A percentile compares a stretch with the other conserved stretches of the same genome.
Evolutionary conservation across 2,113 vertebrate species (phyloP).

Genomic region (Pseudolaguvia tuberculata): DNA sequence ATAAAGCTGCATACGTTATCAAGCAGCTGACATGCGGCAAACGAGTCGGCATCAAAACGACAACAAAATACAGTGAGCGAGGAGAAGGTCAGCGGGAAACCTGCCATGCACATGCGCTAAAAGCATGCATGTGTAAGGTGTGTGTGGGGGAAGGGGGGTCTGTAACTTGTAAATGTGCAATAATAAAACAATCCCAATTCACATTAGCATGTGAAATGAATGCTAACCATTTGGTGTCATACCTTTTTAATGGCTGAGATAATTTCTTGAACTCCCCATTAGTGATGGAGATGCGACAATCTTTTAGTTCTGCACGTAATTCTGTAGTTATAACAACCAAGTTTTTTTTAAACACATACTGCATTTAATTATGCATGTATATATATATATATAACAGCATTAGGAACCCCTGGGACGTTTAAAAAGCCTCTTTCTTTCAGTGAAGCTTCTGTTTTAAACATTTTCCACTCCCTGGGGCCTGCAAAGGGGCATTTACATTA

Average conservation of each 20-base stretch:
- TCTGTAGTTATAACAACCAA: neutral
- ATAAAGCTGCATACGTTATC: constrained; percentile 38
- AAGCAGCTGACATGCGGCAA: constrained; percentile 35
- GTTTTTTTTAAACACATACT: constrained; percentile 9
- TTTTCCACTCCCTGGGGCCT: neutral
- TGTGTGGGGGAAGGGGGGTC: no score
- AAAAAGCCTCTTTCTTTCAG: constrained; percentile 6
- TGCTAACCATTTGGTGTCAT: constrained; percentile 14
- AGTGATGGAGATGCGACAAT: constrained; percentile 8
- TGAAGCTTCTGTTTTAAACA: constrained; percentile 22
- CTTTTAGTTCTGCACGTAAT: constrained; percentile 6
- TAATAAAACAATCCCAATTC: constrained; percentile 13
- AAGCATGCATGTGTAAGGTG: no score
- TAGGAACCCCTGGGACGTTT: neutral
- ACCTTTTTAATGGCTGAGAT: constrained; percentile 25
- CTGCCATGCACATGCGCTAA: neutral
- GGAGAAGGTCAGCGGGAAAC: constrained; percentile 35
- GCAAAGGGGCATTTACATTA: constrained; percentile 18
- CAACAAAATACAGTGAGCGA: constrained; percentile 20
- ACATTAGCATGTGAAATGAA: constrained; percentile 19
- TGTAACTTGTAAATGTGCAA: neutral
- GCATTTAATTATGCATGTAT: constrained; percentile 37
- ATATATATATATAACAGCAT: constrained; percentile 10
- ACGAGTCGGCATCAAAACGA: constrained; percentile 21
- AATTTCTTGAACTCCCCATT: constrained; percentile 32